Evolutionary conservation across 2,113 vertebrate genomes (phyloP).

Genomic region (Microcebus murinus): DNA sequence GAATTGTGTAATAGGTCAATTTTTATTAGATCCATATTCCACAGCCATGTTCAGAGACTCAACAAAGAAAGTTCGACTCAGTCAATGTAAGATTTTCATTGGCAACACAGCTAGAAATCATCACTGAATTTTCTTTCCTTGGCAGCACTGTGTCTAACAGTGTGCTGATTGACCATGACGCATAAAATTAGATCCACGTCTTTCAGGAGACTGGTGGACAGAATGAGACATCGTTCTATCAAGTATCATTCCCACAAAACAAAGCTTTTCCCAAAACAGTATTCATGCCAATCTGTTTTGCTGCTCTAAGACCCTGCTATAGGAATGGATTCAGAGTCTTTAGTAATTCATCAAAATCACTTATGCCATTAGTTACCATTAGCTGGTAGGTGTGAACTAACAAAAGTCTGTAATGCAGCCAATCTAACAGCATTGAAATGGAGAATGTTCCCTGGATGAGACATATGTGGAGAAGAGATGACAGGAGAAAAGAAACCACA

Average conservation of each 20-base stretch:
- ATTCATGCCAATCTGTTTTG: neutral
- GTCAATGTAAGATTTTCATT: conserved; percentile 71
- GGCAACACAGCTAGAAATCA: conserved; percentile 62
- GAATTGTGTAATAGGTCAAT: conserved; percentile 71
- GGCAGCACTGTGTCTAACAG: conserved; percentile 52
- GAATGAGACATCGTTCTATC: conserved; percentile 34
- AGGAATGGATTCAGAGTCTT: conserved; percentile 31
- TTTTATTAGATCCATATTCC: conserved; percentile 77
- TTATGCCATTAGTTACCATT: conserved; percentile 63
- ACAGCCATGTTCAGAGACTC: conserved; percentile 61
- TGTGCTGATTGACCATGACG: conserved; percentile 48
- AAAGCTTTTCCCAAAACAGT: conserved; percentile 58
- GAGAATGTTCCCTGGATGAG: conserved; percentile 12
- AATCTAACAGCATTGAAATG: neutral
- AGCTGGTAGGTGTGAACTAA: conserved; percentile 49
- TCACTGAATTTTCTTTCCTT: conserved; percentile 68
- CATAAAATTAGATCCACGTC: conserved; percentile 71
- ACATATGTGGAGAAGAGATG: neutral
- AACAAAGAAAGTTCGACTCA: conserved; percentile 54
- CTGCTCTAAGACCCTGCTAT: conserved; percentile 33
- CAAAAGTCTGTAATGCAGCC: conserved; percentile 29
- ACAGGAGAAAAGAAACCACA: conserved; percentile 37
- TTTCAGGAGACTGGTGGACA: conserved; percentile 48
- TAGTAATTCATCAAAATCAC: conserved; percentile 67
- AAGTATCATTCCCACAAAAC: conserved; percentile 40